These are phyloP conservation scores for Plebejus melissa DNA, from an alignment of 2,888 invertebrate genomes.

Conservation along the genomic window DNA sequence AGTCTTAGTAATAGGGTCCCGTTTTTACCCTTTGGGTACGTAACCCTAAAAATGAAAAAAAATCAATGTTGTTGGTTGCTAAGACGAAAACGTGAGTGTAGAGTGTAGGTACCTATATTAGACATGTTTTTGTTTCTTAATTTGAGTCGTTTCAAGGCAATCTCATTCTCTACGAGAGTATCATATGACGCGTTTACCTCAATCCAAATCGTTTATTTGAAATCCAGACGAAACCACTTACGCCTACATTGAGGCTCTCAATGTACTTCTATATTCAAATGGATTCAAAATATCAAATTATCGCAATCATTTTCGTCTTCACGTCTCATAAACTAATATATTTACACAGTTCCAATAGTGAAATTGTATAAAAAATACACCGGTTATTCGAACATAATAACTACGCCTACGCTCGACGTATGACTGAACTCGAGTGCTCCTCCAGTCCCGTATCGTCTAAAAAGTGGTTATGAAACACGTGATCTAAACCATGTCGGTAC, in stretches of 20 bases:
- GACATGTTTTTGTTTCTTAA: not conserved
- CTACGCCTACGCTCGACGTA: slow-evolving; percentile 20
- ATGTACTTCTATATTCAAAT: slow-evolving; percentile 5
- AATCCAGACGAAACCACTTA: slow-evolving; percentile 17
- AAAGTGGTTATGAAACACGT: slow-evolving; percentile 39
- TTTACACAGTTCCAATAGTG: slow-evolving; percentile 18
- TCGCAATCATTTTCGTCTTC: slow-evolving; percentile 20
- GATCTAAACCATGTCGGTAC: slow-evolving; percentile 47
- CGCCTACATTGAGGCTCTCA: not conserved
- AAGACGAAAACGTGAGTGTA: not conserved
- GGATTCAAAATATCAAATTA: slow-evolving; percentile 25
- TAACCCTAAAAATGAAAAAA: not conserved
- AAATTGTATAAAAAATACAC: slow-evolving; percentile 20
- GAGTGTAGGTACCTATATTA: not conserved
- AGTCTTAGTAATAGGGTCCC: no score
- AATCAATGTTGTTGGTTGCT: not conserved
- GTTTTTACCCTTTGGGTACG: no score
- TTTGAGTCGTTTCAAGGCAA: not conserved
- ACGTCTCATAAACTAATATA: slow-evolving; percentile 3
- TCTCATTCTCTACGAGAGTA: not conserved
- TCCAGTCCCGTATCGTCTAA: slow-evolving; percentile 21
- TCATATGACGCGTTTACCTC: not conserved
- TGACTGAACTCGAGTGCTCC: slow-evolving; percentile 19
- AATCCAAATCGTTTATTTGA: not conserved
- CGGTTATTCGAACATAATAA: slow-evolving; percentile 16